A percentile compares a stretch with the other conserved stretches of the same genome.
These are phyloP conservation scores for Anas capensis DNA, from an alignment of 2,797 vertebrate genomes.

Conservation along the genomic window DNA sequence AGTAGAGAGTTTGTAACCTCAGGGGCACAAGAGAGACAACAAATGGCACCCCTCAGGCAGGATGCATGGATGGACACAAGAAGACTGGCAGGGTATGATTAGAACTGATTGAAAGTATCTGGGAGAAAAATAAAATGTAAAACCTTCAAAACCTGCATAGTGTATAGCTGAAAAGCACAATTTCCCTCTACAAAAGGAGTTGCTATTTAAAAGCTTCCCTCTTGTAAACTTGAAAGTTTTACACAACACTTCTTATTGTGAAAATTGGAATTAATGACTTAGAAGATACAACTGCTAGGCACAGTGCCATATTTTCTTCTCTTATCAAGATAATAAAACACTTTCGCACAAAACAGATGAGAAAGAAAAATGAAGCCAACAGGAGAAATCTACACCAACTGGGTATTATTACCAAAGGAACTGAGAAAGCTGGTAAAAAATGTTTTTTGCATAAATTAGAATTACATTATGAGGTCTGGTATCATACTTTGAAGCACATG, in stretches of 20 bases:
- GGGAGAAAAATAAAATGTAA: not conserved
- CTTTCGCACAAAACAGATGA: conserved; percentile 31
- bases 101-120: not conserved
- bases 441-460: conserved; percentile 56
- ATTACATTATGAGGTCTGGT: conserved; percentile 41
- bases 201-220: not conserved
- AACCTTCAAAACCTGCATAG: not conserved
- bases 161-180: not conserved
- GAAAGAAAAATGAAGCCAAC: conserved; percentile 36
- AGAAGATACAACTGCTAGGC: conserved; percentile 49
- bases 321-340: conserved; percentile 51
- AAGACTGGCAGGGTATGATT: not conserved
- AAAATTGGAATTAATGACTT: conserved; percentile 61
- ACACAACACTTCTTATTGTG: conserved; percentile 1
- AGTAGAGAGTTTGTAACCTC: not conserved
- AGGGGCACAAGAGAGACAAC: not conserved
- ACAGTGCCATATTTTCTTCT: not conserved
- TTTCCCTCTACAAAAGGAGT: not conserved
- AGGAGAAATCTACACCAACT: conserved; percentile 45
- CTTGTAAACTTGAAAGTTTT: not conserved
- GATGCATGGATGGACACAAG: not conserved
- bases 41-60: not conserved
- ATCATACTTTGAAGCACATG: conserved; percentile 26
- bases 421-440: conserved; percentile 21
- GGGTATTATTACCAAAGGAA: conserved; percentile 57